Evolutionary conservation across 1,140 invertebrate species (phyloP), one percentile per base, ranked within the genome.

Genomic region (Drosophila kikkawai): DNA sequence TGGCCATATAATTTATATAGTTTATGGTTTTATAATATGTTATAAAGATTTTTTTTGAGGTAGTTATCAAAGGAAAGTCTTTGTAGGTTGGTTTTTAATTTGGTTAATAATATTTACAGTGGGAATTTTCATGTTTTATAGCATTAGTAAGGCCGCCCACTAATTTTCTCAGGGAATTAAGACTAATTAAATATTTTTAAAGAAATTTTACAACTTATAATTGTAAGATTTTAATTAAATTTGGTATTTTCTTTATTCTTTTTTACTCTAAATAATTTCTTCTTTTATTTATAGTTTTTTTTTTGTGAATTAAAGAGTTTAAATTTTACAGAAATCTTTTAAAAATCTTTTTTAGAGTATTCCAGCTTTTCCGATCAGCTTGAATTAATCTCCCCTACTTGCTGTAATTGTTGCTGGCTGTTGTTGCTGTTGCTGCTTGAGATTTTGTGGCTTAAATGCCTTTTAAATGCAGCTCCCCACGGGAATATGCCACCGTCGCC

Each of bases 381-480:
- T 34, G n/a, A 60, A 73, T 59, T 71, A 69, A 75, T 76, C 56
- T 55, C 57, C 67, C 69, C 42, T 66, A 67, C 69, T 87, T 81
- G 75, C 66, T 81, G 80, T 87, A 87, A 87, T 84, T 91, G 82
- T 73, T 88, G 77, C 63, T 48, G 66, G 19, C 12, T 64, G 74
- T 61, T 69, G 68, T 65, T 71, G 71, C 57, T 80, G 67, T 73
- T 58, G 68, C 50, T 60, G 57, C 88, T 78, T 75, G 56, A 75
- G 84, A 83, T 91, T 87, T 87, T 91, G 84, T 91, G 87, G 80
- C 87, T 91, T 91, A 91, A 91, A 91, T 91, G 90, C 80, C 82
- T 90, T 91, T 91, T 91, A 90, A 91, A 91, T 87, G 85, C 90
- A 86, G 75, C 82, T 90, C 90, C 90, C 90, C 85, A 90, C 80